Evolutionary conservation across 1,140 invertebrate species (phyloP), one percentile per base, ranked within the genome.

Genomic region (Leptoteleia sp.): DNA sequence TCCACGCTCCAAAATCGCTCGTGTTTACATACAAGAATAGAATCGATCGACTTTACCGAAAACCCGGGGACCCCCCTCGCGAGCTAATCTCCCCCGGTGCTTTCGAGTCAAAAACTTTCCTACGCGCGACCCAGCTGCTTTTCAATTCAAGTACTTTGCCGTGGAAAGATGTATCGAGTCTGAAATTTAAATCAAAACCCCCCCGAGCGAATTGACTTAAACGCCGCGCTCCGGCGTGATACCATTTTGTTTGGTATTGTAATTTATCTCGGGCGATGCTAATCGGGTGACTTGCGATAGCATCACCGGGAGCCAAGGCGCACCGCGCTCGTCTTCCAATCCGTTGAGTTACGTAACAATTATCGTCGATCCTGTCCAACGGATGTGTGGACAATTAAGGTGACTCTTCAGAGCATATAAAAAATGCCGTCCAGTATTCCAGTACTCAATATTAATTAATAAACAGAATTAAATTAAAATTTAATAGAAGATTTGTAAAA

Each of bases 61-160:
- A n/a, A n/a, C 5, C 19, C 17, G 1, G n/a, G 5, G 5, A 22
- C 19, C 5, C 19, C 2, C 19, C 19, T 2, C 2, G 19, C 19
- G 19, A 22, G 2, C 5, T 22, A 2, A 5, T 22, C 5, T 22
- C 19, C 19, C 19, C 2, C 19, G 19, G 19, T 13, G 15, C 33
- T 67, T 54, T 13, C 1, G 25, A 43, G 29, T 67, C 48, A 13
- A 54, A 67, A 40, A 22, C 29, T 50, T 50, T 52, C 48, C 40
- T 17, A 54, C 25, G 33, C 22, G 7, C 19, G 42, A 27, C 45
- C 1, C 5, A 9, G 13, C 6, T 7, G 9, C 27, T 33, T 55
- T 17, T 12, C 25, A 29, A 29, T 65, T 12, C 40, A 15, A 61
- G 15, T 8, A 15, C 29, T 38, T 47, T 38, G 35, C 6, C 7